phyloP scores from a whole-genome alignment of 2,797 vertebrate species.

The Micropoecilia bifurca region DNA sequence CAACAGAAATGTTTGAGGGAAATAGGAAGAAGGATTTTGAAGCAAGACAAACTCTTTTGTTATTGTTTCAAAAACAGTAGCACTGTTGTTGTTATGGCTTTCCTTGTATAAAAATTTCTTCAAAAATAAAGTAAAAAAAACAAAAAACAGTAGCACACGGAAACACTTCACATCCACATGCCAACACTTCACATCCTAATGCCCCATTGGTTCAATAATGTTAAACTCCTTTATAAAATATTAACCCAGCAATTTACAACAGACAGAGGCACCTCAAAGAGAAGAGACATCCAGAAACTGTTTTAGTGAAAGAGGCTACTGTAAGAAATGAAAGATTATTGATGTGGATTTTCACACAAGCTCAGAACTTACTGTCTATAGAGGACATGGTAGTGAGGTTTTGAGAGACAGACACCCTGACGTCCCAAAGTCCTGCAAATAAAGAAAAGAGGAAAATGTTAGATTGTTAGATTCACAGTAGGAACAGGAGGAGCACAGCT shows the following conservation, averaged over 20 bases:
- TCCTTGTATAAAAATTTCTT: no score
- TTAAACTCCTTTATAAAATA: not conserved
- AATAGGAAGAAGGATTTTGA: not conserved
- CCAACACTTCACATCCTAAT: no score
- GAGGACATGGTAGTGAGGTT: conserved; percentile 62
- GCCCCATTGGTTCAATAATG: not conserved
- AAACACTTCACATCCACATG: not conserved
- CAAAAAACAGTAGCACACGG: no score
- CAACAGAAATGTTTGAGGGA: not conserved
- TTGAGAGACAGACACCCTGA: conserved; percentile 66
- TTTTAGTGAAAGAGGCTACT: not conserved
- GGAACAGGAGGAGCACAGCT: not conserved
- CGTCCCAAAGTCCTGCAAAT: conserved; percentile 73
- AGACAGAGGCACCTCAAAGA: not conserved
- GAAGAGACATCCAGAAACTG: not conserved
- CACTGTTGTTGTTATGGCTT: no score
- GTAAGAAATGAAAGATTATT: not conserved
- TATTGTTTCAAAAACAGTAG: not conserved
- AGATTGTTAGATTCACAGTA: not conserved
- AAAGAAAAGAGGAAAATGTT: not conserved
- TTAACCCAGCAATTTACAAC: not conserved
- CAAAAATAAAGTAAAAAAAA: no score
- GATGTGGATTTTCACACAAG: conserved; percentile 10
- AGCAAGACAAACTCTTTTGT: not conserved
- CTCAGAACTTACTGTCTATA: conserved; percentile 79